These are phyloP conservation scores for Xestia sexstrigata DNA, from an alignment of 2,888 invertebrate species.

Conservation along the genomic window DNA sequence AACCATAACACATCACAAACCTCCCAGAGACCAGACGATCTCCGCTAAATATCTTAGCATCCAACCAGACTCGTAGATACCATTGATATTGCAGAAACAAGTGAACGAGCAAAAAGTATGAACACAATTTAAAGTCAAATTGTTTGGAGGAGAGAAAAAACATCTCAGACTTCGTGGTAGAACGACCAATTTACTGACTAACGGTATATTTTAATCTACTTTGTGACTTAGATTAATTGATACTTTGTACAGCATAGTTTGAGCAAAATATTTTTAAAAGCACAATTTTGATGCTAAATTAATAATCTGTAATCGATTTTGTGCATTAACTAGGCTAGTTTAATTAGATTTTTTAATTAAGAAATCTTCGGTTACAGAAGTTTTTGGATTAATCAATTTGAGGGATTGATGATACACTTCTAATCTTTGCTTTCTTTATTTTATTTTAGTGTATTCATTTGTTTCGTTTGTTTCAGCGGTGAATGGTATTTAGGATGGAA, in stretches of 20 bases:
- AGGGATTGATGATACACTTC: constrained; percentile 23
- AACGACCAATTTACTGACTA: constrained; percentile 59
- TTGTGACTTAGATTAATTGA: constrained; percentile 74
- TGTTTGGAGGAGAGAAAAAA: constrained; percentile 35
- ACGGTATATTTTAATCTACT: constrained; percentile 69
- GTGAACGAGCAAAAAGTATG: constrained; percentile 47
- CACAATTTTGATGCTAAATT: constrained; percentile 51
- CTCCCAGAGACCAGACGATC: background rate
- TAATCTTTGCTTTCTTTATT: constrained; percentile 13
- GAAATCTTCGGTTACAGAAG: constrained; percentile 30
- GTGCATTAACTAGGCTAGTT: constrained; percentile 36
- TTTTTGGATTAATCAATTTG: constrained; percentile 48
- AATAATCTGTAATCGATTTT: constrained; percentile 48
- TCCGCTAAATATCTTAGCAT: background rate
- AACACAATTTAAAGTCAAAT: constrained; percentile 30
- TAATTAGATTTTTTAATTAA: constrained; percentile 64
- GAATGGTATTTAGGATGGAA: constrained; percentile 98
- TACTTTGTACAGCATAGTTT: constrained; percentile 29
- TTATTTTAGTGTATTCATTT: constrained; percentile 12
- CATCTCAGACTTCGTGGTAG: constrained; percentile 8
- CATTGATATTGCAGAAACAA: constrained; percentile 25
- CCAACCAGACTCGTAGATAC: background rate
- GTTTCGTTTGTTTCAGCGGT: constrained; percentile 93
- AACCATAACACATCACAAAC: constrained; percentile 4
- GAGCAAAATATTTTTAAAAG: constrained; percentile 58